Conservation (phyloP, 2,113 vertebrate genomes). For the Nesoenas mayeri region DNA sequence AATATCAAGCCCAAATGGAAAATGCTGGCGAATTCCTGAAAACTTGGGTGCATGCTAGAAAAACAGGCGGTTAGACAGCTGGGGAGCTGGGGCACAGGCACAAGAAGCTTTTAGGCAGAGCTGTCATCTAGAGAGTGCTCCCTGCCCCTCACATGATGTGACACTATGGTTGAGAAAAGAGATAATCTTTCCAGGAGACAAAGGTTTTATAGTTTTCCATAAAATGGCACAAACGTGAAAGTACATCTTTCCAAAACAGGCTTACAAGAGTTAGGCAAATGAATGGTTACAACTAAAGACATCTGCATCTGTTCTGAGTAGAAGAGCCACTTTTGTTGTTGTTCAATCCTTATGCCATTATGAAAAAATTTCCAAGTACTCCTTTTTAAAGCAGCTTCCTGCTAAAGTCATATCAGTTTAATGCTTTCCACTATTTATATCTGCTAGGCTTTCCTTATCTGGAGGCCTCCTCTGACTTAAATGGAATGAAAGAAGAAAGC, state of each 20-base stretch:
- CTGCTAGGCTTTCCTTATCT: conserved; percentile 5
- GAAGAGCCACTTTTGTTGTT: neutral
- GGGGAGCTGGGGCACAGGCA: accelerated
- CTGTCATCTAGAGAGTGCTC: neutral
- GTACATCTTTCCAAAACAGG: neutral
- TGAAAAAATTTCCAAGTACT: neutral
- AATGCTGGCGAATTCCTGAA: neutral
- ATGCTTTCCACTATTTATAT: neutral
- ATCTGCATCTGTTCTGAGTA: neutral
- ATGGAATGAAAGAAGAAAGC: conserved; percentile 26
- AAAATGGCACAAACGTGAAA: neutral
- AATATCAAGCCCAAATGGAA: neutral
- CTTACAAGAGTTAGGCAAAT: neutral
- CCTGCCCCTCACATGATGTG: neutral
- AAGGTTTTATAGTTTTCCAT: neutral
- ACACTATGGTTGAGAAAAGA: neutral
- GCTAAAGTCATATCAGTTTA: neutral
- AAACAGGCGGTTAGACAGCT: neutral
- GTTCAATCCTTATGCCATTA: neutral
- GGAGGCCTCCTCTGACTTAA: neutral
- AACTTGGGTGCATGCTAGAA: neutral
- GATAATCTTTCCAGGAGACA: neutral
- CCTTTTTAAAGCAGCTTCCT: neutral
- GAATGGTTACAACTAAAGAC: neutral
- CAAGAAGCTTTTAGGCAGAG: neutral